phyloP scores from a whole-genome alignment of 1,140 invertebrate genomes.

The Hydropsyche tenuis region DNA sequence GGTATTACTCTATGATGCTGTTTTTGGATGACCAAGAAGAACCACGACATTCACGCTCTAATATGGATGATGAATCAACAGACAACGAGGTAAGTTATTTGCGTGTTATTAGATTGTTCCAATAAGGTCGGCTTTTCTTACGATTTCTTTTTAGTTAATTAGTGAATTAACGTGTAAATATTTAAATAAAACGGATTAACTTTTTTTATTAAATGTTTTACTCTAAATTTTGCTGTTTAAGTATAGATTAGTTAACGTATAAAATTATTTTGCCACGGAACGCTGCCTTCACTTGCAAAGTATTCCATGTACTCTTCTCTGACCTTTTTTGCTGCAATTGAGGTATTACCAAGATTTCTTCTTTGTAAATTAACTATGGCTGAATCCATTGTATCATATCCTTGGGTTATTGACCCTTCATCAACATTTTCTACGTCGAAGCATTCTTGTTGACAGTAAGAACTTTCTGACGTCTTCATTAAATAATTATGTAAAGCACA shows the following conservation, averaged over 20 bases:
- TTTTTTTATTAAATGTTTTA: conserved; percentile 40
- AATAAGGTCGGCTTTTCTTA: conserved; percentile 24
- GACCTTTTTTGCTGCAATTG: conserved; percentile 45
- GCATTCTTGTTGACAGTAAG: background rate
- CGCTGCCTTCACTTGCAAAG: conserved; percentile 49
- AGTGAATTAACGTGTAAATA: conserved; percentile 42
- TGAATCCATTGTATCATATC: conserved; percentile 36
- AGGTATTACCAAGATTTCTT: conserved; percentile 44
- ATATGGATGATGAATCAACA: background rate
- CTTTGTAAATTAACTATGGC: conserved; percentile 45
- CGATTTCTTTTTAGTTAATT: too few relatives aligned
- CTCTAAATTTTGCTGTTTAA: conserved; percentile 33
- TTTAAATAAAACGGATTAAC: too few relatives aligned
- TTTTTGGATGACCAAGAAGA: conserved; percentile 51
- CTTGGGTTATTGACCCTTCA: conserved; percentile 1
- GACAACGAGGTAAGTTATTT: background rate
- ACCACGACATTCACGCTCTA: conserved; percentile 10
- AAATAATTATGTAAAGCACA: conserved; percentile 48
- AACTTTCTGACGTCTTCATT: background rate
- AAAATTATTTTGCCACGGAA: conserved; percentile 49
- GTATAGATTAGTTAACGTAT: too few relatives aligned
- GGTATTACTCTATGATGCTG: conserved; percentile 52
- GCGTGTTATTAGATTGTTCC: conserved; percentile 43
- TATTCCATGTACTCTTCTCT: conserved; percentile 48
- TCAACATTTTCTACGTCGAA: background rate